Conservation (phyloP, 2,113 vertebrate genomes). For the Lethenteron camtschaticum region DNA sequence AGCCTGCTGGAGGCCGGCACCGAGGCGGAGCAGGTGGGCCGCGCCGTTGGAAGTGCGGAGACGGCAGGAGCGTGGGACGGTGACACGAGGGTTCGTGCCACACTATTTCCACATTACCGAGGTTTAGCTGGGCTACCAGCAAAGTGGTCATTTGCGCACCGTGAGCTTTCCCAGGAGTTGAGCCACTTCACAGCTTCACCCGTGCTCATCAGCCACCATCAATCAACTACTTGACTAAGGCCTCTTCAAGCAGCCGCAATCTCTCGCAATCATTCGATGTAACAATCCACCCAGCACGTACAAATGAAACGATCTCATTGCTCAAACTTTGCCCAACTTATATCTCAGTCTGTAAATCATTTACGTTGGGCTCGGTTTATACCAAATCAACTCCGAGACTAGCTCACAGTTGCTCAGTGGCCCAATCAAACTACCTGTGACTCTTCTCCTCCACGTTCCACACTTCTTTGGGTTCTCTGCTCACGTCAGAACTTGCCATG, state of each 20-base stretch:
- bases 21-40: constrained; percentile 68
- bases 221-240: no score
- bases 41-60: neutral
- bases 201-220: no score
- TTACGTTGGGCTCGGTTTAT: neutral
- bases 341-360: neutral
- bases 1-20: constrained; percentile 79
- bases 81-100: neutral
- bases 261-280: no score
- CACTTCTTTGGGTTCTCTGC: constrained; percentile 8
- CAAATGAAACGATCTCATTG: no score
- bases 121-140: no score
- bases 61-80: neutral
- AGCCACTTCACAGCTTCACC: no score
- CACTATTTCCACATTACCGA: no score
- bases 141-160: no score
- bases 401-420: neutral
- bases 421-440: neutral
- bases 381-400: neutral
- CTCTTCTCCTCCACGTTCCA: constrained; percentile 7
- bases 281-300: no score
- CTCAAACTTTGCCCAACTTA: neutral
- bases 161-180: no score
- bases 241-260: no score
- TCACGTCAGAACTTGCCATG: neutral